A percentile compares a stretch with the other conserved stretches of the same genome.
Conservation (phyloP, 2,888 invertebrate species). For the Pammene fasciana region DNA sequence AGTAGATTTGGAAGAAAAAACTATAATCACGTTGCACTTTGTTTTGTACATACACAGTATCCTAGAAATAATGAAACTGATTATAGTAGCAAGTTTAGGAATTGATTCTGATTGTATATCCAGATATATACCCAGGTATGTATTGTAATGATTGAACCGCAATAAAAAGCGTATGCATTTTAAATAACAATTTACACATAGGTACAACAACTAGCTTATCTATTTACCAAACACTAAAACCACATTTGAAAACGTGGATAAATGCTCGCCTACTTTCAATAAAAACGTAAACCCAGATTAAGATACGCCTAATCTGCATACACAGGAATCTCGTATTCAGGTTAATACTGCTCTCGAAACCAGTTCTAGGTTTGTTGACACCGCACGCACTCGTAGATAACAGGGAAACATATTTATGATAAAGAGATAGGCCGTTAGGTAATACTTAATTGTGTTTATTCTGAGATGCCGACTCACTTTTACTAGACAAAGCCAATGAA, state of each 20-base stretch:
- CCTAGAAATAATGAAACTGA: neutral
- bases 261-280: constrained; percentile 24
- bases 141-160: neutral
- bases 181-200: neutral
- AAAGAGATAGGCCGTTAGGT: constrained; percentile 34
- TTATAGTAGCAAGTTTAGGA: too few relatives aligned
- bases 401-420: constrained; percentile 41
- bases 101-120: too few relatives aligned
- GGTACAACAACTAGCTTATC: constrained; percentile 21
- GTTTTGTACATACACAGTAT: too few relatives aligned
- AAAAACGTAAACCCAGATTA: constrained; percentile 24
- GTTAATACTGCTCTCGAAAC: constrained; percentile 31
- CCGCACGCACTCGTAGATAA: constrained; percentile 34
- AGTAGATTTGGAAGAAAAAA: too few relatives aligned
- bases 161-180: neutral
- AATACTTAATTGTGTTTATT: constrained; percentile 39
- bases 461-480: constrained; percentile 31
- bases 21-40: too few relatives aligned
- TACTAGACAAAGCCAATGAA: constrained; percentile 9
- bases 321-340: constrained; percentile 37
- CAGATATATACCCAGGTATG: too few relatives aligned
- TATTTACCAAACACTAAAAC: constrained; percentile 18
- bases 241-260: constrained; percentile 8
- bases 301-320: constrained; percentile 38
- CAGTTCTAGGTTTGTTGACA: constrained; percentile 40